Conservation (phyloP, 2,113 vertebrate genomes). For the Malurus cyaneus region DNA sequence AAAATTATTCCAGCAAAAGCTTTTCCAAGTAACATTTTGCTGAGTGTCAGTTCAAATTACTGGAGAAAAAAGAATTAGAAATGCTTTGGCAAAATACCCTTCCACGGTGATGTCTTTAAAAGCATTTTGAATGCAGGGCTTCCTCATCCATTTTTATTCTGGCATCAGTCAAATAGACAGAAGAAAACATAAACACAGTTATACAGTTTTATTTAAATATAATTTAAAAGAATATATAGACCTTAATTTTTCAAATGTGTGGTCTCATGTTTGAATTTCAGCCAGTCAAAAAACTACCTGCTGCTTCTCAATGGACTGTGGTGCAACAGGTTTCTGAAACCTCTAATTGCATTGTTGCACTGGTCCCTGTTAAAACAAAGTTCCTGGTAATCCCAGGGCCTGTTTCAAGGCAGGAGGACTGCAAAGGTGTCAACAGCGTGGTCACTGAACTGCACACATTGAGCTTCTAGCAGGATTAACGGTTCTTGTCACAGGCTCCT, state of each 20-base stretch:
- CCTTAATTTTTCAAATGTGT: conserved; percentile 49
- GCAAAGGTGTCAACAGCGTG: not conserved
- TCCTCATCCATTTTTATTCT: not conserved
- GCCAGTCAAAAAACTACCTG: conserved; percentile 31
- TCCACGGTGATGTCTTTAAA: not conserved
- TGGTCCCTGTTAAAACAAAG: conserved; percentile 61
- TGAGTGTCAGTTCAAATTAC: not conserved
- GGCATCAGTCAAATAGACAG: not conserved
- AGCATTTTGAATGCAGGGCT: not conserved
- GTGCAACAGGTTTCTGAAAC: conserved; percentile 4
- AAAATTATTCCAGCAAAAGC: conserved; percentile 15
- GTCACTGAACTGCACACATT: conserved; percentile 88
- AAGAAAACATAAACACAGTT: conserved; percentile 10
- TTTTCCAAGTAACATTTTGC: conserved; percentile 4
- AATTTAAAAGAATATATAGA: conserved; percentile 47
- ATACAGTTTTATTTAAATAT: conserved; percentile 34
- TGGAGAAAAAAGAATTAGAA: not conserved
- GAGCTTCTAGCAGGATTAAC: conserved; percentile 91
- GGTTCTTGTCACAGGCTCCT: conserved; percentile 88
- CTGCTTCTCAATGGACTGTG: not conserved
- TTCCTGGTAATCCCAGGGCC: conserved; percentile 22
- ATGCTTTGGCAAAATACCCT: conserved; percentile 34
- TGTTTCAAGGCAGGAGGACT: conserved; percentile 17
- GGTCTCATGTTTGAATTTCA: conserved; percentile 27
- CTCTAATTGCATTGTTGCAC: conserved; percentile 39